Percentiles rank a stretch among this genome's conserved stretches.
phyloP scores from a whole-genome alignment of 2,797 vertebrate genomes.

The Falco columbarius region DNA sequence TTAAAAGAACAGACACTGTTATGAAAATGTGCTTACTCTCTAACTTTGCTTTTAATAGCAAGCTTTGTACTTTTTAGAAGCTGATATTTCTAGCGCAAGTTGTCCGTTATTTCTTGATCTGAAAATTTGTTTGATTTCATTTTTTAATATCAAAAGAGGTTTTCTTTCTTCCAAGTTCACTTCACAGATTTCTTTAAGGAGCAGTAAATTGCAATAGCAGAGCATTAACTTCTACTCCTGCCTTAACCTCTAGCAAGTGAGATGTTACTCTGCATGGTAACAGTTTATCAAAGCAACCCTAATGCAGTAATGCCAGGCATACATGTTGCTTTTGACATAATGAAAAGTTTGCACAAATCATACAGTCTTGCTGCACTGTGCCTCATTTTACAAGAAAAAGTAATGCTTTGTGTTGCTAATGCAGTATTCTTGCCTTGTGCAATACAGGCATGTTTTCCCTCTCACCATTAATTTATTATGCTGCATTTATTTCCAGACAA shows the following conservation, averaged over 20 bases:
- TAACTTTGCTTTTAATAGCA: neutral
- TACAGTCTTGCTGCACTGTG: neutral
- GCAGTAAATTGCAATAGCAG: neutral
- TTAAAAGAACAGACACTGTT: neutral
- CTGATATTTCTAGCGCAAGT: neutral
- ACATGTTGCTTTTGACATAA: neutral
- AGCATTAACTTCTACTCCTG: neutral
- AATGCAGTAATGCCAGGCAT: neutral
- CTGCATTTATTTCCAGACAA: conserved; percentile 32
- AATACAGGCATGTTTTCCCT: neutral
- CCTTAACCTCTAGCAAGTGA: neutral
- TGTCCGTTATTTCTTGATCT: neutral
- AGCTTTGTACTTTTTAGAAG: neutral
- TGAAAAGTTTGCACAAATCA: neutral
- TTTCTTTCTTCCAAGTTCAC: neutral
- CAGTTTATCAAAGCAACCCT: neutral
- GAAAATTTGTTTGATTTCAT: neutral
- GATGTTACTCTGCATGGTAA: neutral
- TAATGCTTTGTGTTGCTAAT: conserved; percentile 10
- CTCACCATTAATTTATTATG: conserved; percentile 33
- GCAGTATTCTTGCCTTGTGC: neutral
- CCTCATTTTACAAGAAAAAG: conserved; percentile 27
- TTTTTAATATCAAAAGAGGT: neutral
- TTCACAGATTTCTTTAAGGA: neutral
- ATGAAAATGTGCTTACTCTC: neutral